A percentile compares a stretch with the other conserved stretches of the same genome.
Conservation (phyloP, 2,888 invertebrate species). For the Hemistola chrysoprasaria region DNA sequence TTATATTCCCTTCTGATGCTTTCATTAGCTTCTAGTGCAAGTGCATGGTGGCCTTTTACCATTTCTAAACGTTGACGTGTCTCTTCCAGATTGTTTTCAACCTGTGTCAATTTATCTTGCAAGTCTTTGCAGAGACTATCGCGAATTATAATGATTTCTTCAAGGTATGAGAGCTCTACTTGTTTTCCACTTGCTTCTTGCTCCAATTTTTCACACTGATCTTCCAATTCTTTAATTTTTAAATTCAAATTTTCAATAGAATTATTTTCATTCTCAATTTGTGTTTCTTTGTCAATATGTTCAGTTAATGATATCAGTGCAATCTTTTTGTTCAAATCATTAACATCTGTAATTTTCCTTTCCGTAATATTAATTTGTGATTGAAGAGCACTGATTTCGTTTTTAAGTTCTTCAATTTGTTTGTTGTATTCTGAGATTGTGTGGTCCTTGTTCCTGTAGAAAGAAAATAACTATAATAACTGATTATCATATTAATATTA, state of each 20-base stretch:
- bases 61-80: conserved; percentile 71
- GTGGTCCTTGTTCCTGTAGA: conserved; percentile 68
- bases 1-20: conserved; percentile 76
- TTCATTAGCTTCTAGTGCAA: conserved; percentile 76
- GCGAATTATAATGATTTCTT: conserved; percentile 69
- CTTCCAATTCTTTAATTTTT: conserved; percentile 54
- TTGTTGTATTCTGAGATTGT: conserved; percentile 68
- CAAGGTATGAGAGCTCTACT: conserved; percentile 63
- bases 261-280: conserved; percentile 11
- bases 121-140: conserved; percentile 73
- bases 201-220: conserved; percentile 62
- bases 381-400: conserved; percentile 55
- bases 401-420: conserved; percentile 71
- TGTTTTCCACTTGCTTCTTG: conserved; percentile 67
- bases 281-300: conserved; percentile 10
- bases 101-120: conserved; percentile 64
- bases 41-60: conserved; percentile 76
- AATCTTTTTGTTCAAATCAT: conserved; percentile 36
- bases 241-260: conserved; percentile 44
- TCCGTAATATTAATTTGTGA: conserved; percentile 40
- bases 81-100: conserved; percentile 62
- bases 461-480: conserved; percentile 8
- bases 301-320: conserved; percentile 26
- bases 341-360: conserved; percentile 25
- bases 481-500: conserved; percentile 1